A percentile compares a stretch with the other conserved stretches of the same genome.
Conservation (phyloP, 2,888 invertebrate species). For the Sialis fuliginosa region DNA sequence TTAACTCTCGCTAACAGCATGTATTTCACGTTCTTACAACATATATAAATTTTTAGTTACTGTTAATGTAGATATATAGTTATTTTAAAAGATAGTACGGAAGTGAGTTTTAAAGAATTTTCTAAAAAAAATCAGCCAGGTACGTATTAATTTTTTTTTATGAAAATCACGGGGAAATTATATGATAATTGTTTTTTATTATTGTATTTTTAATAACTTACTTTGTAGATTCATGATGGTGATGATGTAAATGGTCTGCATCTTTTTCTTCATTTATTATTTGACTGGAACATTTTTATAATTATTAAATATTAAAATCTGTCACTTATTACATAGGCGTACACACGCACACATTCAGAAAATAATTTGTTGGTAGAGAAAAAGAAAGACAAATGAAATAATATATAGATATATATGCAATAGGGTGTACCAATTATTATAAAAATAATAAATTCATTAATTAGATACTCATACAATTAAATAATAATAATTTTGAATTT, state of each 20-base stretch:
- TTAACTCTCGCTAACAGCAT: no score
- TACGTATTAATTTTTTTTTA: no score
- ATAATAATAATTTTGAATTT: background rate
- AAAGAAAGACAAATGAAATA: background rate
- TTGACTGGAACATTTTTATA: conserved; percentile 32
- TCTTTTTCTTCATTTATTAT: conserved; percentile 48
- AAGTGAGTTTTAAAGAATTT: no score
- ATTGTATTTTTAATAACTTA: conserved; percentile 16
- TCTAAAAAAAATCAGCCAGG: no score
- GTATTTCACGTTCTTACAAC: no score
- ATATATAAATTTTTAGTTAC: no score
- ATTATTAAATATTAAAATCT: background rate
- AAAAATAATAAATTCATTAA: background rate
- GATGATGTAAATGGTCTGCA: conserved; percentile 23
- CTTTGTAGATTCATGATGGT: conserved; percentile 33
- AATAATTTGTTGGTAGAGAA: background rate
- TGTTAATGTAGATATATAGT: no score
- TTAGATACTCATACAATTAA: background rate
- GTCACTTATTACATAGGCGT: no score
- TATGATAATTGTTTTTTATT: no score
- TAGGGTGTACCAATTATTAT: background rate
- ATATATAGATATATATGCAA: background rate
- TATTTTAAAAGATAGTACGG: no score
- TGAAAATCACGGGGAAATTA: no score
- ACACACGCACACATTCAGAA: background rate